Evolutionary conservation across 1,140 invertebrate species (phyloP), one percentile per base, ranked within the genome.

Genomic region (Ooceraea biroi): DNA sequence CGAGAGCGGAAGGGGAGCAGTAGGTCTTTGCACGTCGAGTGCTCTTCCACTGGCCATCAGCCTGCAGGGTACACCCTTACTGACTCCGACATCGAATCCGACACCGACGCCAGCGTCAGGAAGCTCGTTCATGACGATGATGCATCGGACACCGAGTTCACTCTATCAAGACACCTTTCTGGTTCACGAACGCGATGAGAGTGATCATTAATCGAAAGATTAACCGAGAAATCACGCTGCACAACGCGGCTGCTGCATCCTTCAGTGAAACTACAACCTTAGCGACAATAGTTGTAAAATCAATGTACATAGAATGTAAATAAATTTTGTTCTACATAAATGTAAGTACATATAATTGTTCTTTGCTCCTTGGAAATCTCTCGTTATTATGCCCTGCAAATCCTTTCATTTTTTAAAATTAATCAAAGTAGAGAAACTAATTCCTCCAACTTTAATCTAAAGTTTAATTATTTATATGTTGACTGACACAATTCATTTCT

Each of bases 11-110:
- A 91, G 96, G 2, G 94, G 95, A 25, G 94, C 95, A 17, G 92
- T 95, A 52, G 95, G 95, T 85, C 88, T 96, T 27, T 96, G 95
- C 87, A 95, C 95, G 3, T 95, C 95, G 14, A 95, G 96, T 14
- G 95, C 96, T 1, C 91, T 96, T 11, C 96, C 96, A 7, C 85
- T 96, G 85, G 95, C 96, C 74, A 95, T 96, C 58, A 96, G 95
- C 88, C 94, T 96, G 66, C 96, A 96, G 88, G 95, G 95, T 12
- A 96, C 95, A 10, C 95, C 95, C 8, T 89, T 96, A 41, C 91
- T 96, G 82, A 95, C 95, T 52, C 95, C 96, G 55, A 93, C 92
- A 0, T 92, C 94, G 0, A 94, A 93, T 69, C 91, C 90, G 58
- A 89, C 92, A 22, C 91, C 91, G 44, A 94, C 91, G 5, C 90